These are phyloP conservation scores for Chaetodon trifascialis DNA, from an alignment of 2,113 vertebrate genomes.

Conservation along the genomic window DNA sequence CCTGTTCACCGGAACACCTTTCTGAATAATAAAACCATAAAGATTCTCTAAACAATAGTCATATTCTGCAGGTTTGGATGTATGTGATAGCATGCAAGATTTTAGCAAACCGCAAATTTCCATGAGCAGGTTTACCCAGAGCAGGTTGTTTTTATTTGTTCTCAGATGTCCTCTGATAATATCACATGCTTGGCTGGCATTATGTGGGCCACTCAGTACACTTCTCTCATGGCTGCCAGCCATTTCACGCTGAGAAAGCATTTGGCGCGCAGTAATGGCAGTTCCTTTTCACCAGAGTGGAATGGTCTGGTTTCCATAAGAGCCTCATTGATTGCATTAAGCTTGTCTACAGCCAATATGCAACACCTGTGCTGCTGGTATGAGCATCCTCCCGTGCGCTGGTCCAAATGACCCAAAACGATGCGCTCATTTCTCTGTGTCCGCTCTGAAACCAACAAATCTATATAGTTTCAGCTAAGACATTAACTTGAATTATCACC, in stretches of 20 bases:
- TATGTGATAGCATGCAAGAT: background rate
- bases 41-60: background rate
- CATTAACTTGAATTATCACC: background rate
- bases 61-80: background rate
- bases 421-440: constrained; percentile 22
- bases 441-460: background rate
- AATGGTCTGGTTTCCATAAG: constrained; percentile 52
- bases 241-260: constrained; percentile 53
- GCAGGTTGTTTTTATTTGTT: constrained; percentile 43
- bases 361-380: constrained; percentile 27
- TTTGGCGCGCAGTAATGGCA: constrained; percentile 39
- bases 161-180: constrained; percentile 44
- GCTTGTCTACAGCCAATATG: constrained; percentile 39
- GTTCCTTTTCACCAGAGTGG: constrained; percentile 24
- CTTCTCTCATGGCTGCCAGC: constrained; percentile 33
- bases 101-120: background rate
- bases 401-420: constrained; percentile 13
- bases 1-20: background rate
- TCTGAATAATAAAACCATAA: background rate
- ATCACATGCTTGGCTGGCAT: constrained; percentile 45
- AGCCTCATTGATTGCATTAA: constrained; percentile 42
- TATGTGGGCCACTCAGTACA: constrained; percentile 36
- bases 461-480: background rate
- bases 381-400: constrained; percentile 8
- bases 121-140: background rate